Evolutionary conservation across 2,113 vertebrate species (phyloP).

Genomic region (Hypanus sabinus): DNA sequence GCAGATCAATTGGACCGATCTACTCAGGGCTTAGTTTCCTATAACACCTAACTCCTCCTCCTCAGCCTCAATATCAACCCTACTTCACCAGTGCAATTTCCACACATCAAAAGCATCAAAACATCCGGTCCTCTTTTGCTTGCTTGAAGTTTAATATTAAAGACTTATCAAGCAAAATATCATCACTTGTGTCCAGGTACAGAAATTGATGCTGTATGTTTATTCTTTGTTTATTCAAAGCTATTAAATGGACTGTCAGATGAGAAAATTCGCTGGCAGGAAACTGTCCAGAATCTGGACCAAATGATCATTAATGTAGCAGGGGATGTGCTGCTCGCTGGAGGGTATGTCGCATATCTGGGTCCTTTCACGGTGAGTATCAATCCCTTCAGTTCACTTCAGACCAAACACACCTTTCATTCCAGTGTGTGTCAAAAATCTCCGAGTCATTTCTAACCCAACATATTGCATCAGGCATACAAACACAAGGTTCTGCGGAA

Average conservation of each 20-base stretch:
- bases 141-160: neutral
- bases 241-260: constrained; percentile 77
- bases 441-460: neutral
- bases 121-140: neutral
- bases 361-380: constrained; percentile 83
- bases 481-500: too few species aligned
- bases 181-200: neutral
- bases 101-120: neutral
- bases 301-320: constrained; percentile 69
- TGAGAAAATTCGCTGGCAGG: constrained; percentile 78
- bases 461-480: neutral
- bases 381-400: neutral
- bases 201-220: neutral
- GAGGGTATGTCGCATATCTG: constrained; percentile 80
- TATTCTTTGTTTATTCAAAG: constrained; percentile 49
- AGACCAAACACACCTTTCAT: neutral
- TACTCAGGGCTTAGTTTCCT: neutral
- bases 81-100: neutral
- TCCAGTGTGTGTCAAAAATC: neutral
- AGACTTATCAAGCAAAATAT: neutral
- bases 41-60: neutral
- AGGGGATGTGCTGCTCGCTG: constrained; percentile 72
- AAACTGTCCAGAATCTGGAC: constrained; percentile 70
- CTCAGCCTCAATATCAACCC: neutral
- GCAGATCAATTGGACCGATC: neutral